Conservation (phyloP, 2,797 vertebrate genomes). For the Halcyon smyrnensis region DNA sequence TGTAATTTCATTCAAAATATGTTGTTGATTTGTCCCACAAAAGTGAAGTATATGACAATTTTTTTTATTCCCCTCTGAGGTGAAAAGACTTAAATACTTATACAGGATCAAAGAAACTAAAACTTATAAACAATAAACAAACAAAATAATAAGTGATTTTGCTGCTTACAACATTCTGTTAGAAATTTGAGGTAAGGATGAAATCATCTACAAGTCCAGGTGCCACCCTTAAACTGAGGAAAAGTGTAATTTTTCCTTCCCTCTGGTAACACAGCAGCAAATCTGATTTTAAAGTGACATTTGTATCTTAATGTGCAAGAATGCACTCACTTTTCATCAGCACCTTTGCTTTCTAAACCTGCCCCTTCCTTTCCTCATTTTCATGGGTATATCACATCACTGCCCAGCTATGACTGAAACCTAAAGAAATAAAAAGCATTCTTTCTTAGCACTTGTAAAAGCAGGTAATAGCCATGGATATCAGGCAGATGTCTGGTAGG, state of each 20-base stretch:
- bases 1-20: not conserved
- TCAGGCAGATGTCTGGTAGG: not conserved
- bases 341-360: not conserved
- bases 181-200: not conserved
- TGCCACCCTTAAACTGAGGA: not conserved
- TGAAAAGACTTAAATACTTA: not conserved
- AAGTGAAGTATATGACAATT: fast-evolving
- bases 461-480: not conserved
- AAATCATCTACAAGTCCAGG: not conserved
- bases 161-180: not conserved
- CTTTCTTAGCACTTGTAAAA: not conserved
- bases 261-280: not conserved
- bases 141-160: not conserved
- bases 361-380: not conserved
- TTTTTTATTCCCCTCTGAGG: not conserved
- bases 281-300: not conserved
- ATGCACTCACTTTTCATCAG: not conserved
- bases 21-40: not conserved
- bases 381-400: not conserved
- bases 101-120: not conserved
- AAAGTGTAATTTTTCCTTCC: not conserved
- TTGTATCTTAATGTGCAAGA: not conserved
- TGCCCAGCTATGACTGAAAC: not conserved
- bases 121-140: not conserved
- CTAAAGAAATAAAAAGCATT: not conserved